These are phyloP conservation scores for Musca vetustissima DNA, from an alignment of 1,140 invertebrate species.

Conservation along the genomic window DNA sequence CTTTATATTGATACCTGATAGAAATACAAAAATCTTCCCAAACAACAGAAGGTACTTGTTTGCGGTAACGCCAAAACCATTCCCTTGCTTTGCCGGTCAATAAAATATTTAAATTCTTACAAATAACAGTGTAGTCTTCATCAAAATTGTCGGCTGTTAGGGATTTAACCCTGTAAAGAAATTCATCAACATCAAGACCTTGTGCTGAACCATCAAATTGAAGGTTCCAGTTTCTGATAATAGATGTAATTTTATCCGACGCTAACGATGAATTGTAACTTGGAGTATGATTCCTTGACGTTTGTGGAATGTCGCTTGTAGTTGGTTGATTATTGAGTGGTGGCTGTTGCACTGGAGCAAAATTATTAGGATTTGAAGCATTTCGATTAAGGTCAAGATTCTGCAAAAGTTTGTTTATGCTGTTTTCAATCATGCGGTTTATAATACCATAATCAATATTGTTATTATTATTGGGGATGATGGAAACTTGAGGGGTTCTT, in stretches of 20 bases:
- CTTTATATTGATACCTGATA: conserved; percentile 22
- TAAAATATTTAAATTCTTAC: neutral
- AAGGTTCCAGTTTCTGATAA: neutral
- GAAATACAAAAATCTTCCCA: conserved; percentile 18
- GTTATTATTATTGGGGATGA: neutral
- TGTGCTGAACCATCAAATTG: neutral
- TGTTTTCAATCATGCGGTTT: neutral
- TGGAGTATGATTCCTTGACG: neutral
- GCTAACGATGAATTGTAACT: neutral
- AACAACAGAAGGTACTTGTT: conserved; percentile 1
- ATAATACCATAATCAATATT: neutral
- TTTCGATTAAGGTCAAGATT: neutral
- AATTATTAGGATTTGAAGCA: neutral
- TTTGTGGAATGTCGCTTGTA: neutral
- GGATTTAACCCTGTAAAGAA: neutral
- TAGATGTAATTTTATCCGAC: neutral
- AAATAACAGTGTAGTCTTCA: neutral
- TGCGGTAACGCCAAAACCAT: conserved; percentile 11
- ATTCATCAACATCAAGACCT: neutral
- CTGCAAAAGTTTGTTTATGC: neutral
- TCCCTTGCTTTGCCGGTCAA: neutral
- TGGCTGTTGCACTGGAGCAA: neutral
- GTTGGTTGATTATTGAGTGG: neutral
- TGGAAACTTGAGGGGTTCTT: too few species aligned
- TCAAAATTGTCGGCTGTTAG: neutral